Evolutionary conservation across 1,140 invertebrate genomes (phyloP), one percentile per base, ranked within the genome.

Genomic region (Thaumetopoea pityocampa): DNA sequence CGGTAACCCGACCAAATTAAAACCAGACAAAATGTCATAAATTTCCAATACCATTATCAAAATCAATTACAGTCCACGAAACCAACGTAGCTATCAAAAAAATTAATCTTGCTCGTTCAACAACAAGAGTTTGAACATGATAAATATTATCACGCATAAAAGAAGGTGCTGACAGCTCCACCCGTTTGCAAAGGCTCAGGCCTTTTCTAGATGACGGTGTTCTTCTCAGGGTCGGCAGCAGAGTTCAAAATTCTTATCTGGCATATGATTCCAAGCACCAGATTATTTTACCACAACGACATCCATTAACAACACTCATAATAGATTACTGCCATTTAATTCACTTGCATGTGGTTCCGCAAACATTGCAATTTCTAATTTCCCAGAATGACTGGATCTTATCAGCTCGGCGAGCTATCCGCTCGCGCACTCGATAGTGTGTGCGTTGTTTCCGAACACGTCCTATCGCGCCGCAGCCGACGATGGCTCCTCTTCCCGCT

Each of bases 401-500:
- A 19, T 35, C 23, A 0, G 42, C 32, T 11, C 32, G 42, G 2
- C n/a, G 14, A 4, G 41, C 17, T 8, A 12, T 43, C 5, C 20
- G 30, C 12, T 18, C 8, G 15, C 26, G 15, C 7, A 29, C 14
- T 0, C n/a, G 5, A 4, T 8, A 17, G 3, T 41, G 37, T 17
- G 37, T 32, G 15, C 16, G 18, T 6, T 41, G 27, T n/a, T 41
- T 30, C 27, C 3, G 28, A 4, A 5, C 16, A 3, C 26, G 26
- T 5, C 37, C 37, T 4, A 11, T 10, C 2, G n/a, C 18, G 4
- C 28, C 11, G 2, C 16, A 41, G 18, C 37, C 37, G 3, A 5
- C 60, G 4, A 82, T 85, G 71, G 69, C 58, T 6, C 24, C 71
- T 34, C 48, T 85, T 9, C 80, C 82, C 4, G 14, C 20, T 4